phyloP scores from a whole-genome alignment of 2,113 vertebrate genomes.

The Gopherus evgoodei region DNA sequence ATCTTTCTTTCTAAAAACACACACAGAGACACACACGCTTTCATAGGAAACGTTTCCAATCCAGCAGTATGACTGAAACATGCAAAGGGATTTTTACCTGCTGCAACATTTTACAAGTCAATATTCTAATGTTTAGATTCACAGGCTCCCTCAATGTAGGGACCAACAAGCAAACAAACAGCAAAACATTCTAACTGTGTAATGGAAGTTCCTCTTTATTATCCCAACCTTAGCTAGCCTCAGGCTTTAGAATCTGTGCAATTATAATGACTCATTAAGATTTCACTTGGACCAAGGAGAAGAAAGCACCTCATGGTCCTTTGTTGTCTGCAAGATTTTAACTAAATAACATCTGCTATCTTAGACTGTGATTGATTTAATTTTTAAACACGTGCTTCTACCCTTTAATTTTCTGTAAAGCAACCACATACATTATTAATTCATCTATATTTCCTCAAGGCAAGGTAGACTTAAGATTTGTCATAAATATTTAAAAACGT shows the following conservation, averaged over 20 bases:
- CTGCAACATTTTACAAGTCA: neutral
- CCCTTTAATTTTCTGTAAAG: constrained; percentile 87
- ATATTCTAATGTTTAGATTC: neutral
- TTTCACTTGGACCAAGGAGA: constrained; percentile 65
- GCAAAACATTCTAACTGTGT: constrained; percentile 34
- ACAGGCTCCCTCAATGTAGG: constrained; percentile 12
- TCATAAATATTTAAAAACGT: constrained; percentile 85
- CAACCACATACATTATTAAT: constrained; percentile 85
- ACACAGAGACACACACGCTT: neutral
- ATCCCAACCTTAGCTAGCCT: constrained; percentile 60
- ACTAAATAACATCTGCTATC: constrained; percentile 80
- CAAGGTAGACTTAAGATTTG: constrained; percentile 77
- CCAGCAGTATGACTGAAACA: constrained; percentile 8
- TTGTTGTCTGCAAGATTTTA: constrained; percentile 77
- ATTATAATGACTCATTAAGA: constrained; percentile 71
- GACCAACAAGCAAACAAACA: constrained; percentile 34
- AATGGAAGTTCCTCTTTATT: constrained; percentile 70
- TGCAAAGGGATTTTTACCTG: neutral
- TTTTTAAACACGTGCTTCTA: constrained; percentile 85
- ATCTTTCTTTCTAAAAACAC: neutral
- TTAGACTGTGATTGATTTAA: constrained; percentile 80
- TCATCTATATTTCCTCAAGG: constrained; percentile 83
- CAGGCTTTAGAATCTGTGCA: constrained; percentile 67
- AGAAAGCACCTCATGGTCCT: constrained; percentile 68
- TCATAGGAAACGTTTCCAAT: neutral